Evolutionary conservation across 2,797 vertebrate genomes (phyloP).

Genomic region (Cuniculus paca): DNA sequence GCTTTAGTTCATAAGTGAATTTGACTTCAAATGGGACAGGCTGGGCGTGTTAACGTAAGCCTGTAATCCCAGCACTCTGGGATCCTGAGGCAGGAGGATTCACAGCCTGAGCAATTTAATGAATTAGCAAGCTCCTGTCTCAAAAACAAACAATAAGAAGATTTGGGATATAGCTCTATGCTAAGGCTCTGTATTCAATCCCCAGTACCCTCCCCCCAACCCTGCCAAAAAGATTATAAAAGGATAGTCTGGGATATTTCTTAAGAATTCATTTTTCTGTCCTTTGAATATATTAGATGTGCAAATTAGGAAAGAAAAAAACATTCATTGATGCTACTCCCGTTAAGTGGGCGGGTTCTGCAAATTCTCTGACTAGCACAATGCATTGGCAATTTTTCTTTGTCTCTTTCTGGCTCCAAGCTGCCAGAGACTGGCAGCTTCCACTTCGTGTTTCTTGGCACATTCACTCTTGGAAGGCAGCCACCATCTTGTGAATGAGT

Average conservation of each 20-base stretch:
- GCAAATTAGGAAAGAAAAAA: background rate
- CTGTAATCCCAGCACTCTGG: background rate
- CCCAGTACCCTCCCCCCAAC: background rate
- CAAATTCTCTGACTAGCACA: background rate
- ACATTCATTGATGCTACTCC: background rate
- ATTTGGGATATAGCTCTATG: background rate
- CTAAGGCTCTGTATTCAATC: background rate
- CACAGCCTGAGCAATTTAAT: background rate
- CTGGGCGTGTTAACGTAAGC: background rate
- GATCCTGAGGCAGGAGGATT: background rate
- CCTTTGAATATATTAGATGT: background rate
- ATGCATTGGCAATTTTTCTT: background rate
- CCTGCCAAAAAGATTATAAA: background rate
- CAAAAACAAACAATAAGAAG: background rate
- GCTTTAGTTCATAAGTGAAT: background rate
- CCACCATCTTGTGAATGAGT: background rate
- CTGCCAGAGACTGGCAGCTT: conserved; percentile 20
- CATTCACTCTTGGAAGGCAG: conserved; percentile 52
- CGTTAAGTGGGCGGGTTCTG: background rate
- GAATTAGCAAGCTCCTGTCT: background rate
- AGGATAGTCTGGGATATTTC: background rate
- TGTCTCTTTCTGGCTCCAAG: conserved; percentile 56
- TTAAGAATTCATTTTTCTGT: background rate
- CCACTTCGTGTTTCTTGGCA: conserved; percentile 53
- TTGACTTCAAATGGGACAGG: conserved; percentile 21